Conservation (phyloP, 1,140 invertebrate genomes). For the Calosoma granatense region DNA sequence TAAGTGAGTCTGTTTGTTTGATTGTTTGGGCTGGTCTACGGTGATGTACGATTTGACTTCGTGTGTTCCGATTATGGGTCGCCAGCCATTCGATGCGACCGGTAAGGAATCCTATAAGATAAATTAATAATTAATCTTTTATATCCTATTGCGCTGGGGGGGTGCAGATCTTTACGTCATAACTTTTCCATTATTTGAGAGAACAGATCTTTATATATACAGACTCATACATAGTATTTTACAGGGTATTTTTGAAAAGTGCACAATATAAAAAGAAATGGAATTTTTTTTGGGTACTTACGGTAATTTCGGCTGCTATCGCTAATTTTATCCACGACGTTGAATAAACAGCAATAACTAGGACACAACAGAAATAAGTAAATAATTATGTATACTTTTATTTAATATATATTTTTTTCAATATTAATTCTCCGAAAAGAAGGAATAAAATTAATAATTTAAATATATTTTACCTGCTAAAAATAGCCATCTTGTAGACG, state of each 20-base stretch:
- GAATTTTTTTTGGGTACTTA: neutral
- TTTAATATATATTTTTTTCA: neutral
- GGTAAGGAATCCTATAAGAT: conserved; percentile 2
- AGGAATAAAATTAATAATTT: no score
- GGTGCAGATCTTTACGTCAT: neutral
- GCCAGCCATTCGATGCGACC: conserved; percentile 4
- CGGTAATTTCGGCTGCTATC: neutral
- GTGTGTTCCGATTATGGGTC: neutral
- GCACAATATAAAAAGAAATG: neutral
- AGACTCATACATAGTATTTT: no score
- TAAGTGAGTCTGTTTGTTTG: no score
- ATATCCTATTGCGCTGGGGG: neutral
- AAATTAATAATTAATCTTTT: no score
- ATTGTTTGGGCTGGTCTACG: no score
- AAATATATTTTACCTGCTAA: neutral
- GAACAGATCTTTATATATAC: neutral
- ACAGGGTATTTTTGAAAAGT: no score
- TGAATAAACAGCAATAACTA: neutral
- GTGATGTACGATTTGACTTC: conserved; percentile 1
- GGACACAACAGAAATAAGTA: neutral
- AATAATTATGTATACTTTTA: no score
- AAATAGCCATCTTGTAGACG: neutral
- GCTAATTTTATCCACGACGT: neutral
- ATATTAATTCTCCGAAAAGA: no score
- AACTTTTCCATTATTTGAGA: neutral